Conservation (phyloP, 2,797 vertebrate species). For the Sebastes kiyomatsui region DNA sequence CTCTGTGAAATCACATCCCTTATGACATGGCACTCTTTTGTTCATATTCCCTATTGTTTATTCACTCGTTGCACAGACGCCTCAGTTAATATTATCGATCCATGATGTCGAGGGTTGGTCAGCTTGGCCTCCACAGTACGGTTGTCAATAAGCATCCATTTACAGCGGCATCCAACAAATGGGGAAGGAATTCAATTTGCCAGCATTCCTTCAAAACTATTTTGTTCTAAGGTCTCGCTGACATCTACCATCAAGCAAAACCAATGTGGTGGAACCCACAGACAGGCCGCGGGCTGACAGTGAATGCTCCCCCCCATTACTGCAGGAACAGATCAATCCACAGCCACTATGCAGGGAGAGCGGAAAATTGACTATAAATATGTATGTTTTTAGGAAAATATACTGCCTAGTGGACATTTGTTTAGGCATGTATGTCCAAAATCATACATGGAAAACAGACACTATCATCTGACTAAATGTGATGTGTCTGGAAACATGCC, state of each 20-base stretch:
- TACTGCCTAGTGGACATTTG: slow-evolving; percentile 29
- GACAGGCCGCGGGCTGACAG: slow-evolving; percentile 66
- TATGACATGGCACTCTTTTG: not conserved
- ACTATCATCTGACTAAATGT: not conserved
- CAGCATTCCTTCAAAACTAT: slow-evolving; percentile 78
- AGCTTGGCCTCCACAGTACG: slow-evolving; percentile 38
- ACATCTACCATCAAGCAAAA: slow-evolving; percentile 77
- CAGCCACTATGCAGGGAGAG: not conserved
- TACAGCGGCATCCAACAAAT: slow-evolving; percentile 66
- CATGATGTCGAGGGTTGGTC: slow-evolving; percentile 51
- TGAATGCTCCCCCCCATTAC: slow-evolving; percentile 55
- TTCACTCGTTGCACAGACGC: slow-evolving; percentile 17
- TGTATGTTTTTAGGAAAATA: slow-evolving; percentile 33
- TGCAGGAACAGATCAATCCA: slow-evolving; percentile 63
- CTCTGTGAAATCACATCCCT: not conserved
- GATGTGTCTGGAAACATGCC: not conserved
- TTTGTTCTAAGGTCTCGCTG: slow-evolving; percentile 68
- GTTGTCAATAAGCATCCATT: slow-evolving; percentile 77
- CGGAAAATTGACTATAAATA: slow-evolving; percentile 44
- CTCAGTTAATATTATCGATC: slow-evolving; percentile 71
- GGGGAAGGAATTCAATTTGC: slow-evolving; percentile 80
- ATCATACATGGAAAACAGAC: not conserved
- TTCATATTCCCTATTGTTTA: slow-evolving; percentile 19
- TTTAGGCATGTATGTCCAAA: slow-evolving; percentile 7
- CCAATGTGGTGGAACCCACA: slow-evolving; percentile 73